Conservation (phyloP, 1,140 invertebrate genomes). For the Calephelis nemesis region DNA sequence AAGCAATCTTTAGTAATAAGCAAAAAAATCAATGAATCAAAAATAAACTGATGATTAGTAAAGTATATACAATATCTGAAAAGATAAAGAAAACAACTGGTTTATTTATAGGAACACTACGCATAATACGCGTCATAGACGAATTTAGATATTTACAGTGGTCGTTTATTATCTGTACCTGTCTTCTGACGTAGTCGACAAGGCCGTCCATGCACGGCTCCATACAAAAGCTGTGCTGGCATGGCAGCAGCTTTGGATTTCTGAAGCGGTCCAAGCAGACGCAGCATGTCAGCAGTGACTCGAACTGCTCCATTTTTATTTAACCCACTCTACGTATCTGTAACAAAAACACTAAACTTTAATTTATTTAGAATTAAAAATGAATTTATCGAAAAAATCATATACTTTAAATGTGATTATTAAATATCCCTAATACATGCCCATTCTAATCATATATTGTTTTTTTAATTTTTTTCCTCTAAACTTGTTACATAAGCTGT, state of each 20-base stretch:
- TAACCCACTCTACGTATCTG: slow-evolving; percentile 58
- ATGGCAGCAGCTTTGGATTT: slow-evolving; percentile 98
- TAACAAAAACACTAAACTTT: slow-evolving; percentile 33
- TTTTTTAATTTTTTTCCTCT: no score
- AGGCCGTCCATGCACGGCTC: slow-evolving; percentile 98
- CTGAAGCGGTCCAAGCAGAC: slow-evolving; percentile 98
- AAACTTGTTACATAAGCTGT: no score
- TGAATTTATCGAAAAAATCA: neutral
- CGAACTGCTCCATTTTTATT: slow-evolving; percentile 94
- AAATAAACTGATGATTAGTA: neutral
- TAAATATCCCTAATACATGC: no score
- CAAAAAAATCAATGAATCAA: neutral
- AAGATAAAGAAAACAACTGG: slow-evolving; percentile 19
- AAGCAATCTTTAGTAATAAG: neutral
- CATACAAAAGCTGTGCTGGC: slow-evolving; percentile 99
- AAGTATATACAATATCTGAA: slow-evolving; percentile 13
- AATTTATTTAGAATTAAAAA: neutral
- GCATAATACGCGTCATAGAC: no score
- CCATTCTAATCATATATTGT: no score
- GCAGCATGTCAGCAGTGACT: slow-evolving; percentile 97
- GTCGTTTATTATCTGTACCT: slow-evolving; percentile 76
- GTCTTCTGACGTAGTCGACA: slow-evolving; percentile 95
- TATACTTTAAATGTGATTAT: no score
- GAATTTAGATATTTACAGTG: neutral
- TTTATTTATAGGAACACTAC: neutral